phyloP scores from a whole-genome alignment of 2,797 vertebrate genomes.

The Vireo griseus region DNA sequence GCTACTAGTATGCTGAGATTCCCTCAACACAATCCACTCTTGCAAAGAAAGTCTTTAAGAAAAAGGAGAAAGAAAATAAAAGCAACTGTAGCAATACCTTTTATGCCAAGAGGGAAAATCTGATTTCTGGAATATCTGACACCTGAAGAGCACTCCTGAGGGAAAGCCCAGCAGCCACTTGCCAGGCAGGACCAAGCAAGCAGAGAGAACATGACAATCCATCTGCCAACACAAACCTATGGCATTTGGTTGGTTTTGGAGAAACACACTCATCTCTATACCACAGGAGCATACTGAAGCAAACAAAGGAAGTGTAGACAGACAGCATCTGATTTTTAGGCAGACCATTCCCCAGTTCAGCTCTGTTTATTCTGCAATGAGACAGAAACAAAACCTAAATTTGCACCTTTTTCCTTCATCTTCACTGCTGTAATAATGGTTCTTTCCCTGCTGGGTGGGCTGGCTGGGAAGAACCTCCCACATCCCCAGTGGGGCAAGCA shows the following conservation, averaged over 20 bases:
- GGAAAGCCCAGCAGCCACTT: background rate
- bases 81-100: background rate
- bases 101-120: constrained; percentile 18
- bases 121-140: constrained; percentile 25
- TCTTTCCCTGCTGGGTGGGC: background rate
- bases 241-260: background rate
- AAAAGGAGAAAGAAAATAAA: background rate
- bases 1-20: background rate
- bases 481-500: background rate
- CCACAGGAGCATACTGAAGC: background rate
- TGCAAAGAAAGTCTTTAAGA: background rate
- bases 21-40: background rate
- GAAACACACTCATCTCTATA: background rate
- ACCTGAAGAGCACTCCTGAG: constrained; percentile 23
- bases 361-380: background rate
- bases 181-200: background rate
- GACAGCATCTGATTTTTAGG: background rate
- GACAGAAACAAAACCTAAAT: background rate
- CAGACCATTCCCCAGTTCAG: background rate
- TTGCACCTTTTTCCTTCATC: background rate
- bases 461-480: background rate
- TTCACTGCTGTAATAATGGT: background rate
- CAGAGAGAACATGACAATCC: background rate
- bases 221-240: background rate
- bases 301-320: background rate